Evolutionary conservation across 2,797 vertebrate species (phyloP).

Genomic region (Scolopax rusticola): DNA sequence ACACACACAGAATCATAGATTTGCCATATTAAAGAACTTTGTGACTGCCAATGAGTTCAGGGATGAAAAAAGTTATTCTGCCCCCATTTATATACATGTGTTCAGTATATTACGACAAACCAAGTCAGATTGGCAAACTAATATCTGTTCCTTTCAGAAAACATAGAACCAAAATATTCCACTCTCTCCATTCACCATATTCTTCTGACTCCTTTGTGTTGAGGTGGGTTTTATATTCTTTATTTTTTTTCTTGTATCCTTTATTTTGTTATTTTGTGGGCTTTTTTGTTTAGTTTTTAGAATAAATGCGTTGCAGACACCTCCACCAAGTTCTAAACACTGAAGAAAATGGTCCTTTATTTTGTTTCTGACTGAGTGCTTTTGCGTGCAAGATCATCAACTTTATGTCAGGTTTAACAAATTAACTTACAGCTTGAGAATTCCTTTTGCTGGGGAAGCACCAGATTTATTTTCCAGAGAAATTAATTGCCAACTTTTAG

Average conservation of each 20-base stretch:
- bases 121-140: background rate
- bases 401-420: background rate
- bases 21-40: background rate
- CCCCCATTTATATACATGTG: background rate
- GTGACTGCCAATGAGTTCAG: background rate
- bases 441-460: background rate
- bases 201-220: background rate
- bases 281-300: background rate
- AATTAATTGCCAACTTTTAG: background rate
- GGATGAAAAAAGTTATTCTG: background rate
- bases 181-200: background rate
- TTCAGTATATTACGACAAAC: background rate
- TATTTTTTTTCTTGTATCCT: background rate
- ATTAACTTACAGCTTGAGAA: background rate
- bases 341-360: background rate
- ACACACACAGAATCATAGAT: too few relatives aligned
- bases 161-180: background rate
- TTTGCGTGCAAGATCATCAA: background rate
- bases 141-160: background rate
- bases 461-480: slow-evolving; percentile 11
- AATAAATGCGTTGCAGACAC: background rate
- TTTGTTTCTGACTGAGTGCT: background rate
- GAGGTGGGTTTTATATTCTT: background rate
- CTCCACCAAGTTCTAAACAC: background rate
- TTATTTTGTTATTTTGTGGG: background rate